phyloP scores from a whole-genome alignment of 2,888 invertebrate species.

The Andrena hattorfiana region DNA sequence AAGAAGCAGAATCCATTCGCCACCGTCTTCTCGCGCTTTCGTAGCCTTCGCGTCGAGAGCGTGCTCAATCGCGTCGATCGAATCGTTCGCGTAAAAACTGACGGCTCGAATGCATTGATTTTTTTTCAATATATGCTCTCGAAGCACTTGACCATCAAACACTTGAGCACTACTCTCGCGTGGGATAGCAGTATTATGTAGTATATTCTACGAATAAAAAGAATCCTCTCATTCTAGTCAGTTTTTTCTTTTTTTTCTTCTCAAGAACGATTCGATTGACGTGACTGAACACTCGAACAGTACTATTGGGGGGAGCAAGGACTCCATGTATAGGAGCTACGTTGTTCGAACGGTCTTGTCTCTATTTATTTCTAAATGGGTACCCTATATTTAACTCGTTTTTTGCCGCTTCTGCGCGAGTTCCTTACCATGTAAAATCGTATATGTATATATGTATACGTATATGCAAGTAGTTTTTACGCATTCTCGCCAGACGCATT shows the following conservation, averaged over 20 bases:
- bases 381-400: slow-evolving; percentile 66
- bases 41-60: slow-evolving; percentile 24
- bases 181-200: slow-evolving; percentile 4
- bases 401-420: slow-evolving; percentile 48
- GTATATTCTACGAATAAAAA: too few relatives aligned
- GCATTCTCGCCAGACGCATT: slow-evolving; percentile 48
- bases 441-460: slow-evolving; percentile 54
- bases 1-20: not conserved
- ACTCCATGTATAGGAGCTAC: slow-evolving; percentile 50
- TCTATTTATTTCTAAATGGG: slow-evolving; percentile 58
- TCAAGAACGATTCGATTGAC: slow-evolving; percentile 31
- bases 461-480: slow-evolving; percentile 57
- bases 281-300: slow-evolving; percentile 56
- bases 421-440: slow-evolving; percentile 61
- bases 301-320: slow-evolving; percentile 23
- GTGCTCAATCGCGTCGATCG: slow-evolving; percentile 10
- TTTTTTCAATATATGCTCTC: not conserved
- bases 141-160: slow-evolving; percentile 8
- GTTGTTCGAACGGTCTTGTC: slow-evolving; percentile 48
- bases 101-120: not conserved
- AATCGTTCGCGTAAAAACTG: slow-evolving; percentile 23
- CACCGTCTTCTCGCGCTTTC: not conserved
- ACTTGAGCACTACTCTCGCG: slow-evolving; percentile 5
- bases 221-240: not conserved
- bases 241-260: not conserved